These are phyloP conservation scores for Accipiter cooperii DNA, from an alignment of 2,113 vertebrate genomes.

Conservation along the genomic window DNA sequence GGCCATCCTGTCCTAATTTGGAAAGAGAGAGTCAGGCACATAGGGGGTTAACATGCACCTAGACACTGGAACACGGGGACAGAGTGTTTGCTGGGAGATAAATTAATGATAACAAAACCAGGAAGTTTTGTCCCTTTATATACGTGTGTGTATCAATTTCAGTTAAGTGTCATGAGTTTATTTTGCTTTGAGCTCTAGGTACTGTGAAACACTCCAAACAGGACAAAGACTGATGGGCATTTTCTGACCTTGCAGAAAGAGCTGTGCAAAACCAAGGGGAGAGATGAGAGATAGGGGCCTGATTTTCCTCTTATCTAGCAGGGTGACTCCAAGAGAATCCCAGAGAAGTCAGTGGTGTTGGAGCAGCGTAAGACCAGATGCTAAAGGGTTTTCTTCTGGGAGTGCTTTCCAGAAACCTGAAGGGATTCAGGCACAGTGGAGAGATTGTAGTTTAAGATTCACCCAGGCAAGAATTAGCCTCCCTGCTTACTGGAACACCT, in stretches of 20 bases:
- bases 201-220: background rate
- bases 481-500: background rate
- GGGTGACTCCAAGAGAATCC: background rate
- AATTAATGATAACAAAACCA: background rate
- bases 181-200: background rate
- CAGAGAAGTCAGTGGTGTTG: background rate
- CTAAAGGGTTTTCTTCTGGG: background rate
- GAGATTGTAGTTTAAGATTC: constrained; percentile 2
- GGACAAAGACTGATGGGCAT: background rate
- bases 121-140: background rate
- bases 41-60: background rate
- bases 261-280: background rate
- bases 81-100: background rate
- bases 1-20: background rate
- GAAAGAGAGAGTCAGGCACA: background rate
- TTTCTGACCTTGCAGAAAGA: background rate
- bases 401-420: background rate
- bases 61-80: background rate
- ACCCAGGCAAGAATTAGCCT: background rate
- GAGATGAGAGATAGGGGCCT: background rate
- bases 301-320: background rate
- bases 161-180: background rate
- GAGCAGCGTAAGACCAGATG: background rate
- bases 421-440: background rate
- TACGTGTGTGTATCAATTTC: background rate